Percentiles rank a stretch among this genome's conserved stretches.
These are phyloP conservation scores for Onychorhynchus coronatus DNA, from an alignment of 2,113 vertebrate genomes.

Conservation along the genomic window DNA sequence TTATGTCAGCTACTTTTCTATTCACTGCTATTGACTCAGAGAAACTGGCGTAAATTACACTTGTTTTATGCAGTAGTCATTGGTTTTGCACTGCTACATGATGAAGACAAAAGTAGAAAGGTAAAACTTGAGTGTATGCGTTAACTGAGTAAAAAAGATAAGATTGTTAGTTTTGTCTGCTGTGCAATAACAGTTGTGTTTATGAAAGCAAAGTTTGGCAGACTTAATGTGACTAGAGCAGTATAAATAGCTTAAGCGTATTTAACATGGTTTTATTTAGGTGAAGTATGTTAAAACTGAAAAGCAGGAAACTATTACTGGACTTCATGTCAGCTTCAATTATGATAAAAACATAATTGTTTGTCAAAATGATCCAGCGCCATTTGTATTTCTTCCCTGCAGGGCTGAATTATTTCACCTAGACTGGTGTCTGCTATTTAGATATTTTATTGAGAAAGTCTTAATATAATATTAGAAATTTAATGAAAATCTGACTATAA, in stretches of 20 bases:
- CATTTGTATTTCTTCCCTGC: not conserved
- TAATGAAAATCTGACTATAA: not conserved
- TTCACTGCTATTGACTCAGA: not conserved
- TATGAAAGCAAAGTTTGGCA: not conserved
- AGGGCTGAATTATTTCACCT: constrained; percentile 23
- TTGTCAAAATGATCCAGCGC: not conserved
- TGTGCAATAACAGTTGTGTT: not conserved
- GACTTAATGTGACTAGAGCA: not conserved
- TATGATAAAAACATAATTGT: constrained; percentile 1
- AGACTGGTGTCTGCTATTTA: not conserved
- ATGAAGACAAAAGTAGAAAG: not conserved
- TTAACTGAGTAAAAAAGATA: not conserved
- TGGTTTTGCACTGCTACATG: not conserved
- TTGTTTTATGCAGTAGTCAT: not conserved
- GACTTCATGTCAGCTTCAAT: not conserved
- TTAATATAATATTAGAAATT: not conserved
- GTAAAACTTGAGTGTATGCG: not conserved
- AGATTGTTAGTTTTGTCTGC: not conserved
- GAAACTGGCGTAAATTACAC: not conserved
- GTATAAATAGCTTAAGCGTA: not conserved
- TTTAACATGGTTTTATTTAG: constrained; percentile 21
- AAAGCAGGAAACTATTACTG: constrained; percentile 49
- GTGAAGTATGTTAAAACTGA: constrained; percentile 2
- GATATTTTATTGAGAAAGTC: not conserved
- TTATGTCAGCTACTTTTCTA: not conserved